These are phyloP conservation scores for Nasonia oneida DNA, from an alignment of 2,888 invertebrate genomes.

Conservation along the genomic window DNA sequence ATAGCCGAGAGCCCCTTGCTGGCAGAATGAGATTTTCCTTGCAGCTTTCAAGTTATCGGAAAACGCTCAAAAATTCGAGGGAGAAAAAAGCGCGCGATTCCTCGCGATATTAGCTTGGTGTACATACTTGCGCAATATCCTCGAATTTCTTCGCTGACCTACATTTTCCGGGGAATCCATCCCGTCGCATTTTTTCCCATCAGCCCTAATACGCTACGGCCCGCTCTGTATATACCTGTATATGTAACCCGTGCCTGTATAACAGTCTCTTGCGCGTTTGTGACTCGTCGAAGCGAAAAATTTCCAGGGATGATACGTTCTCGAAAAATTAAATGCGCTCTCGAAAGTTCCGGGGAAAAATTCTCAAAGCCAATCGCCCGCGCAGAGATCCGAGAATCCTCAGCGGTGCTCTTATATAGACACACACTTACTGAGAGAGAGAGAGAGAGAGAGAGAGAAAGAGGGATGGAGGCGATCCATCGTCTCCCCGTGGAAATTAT, in stretches of 20 bases:
- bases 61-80: not conserved
- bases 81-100: not conserved
- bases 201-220: not conserved
- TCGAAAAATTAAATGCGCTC: not conserved
- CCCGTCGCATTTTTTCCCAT: constrained; percentile 11
- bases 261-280: not conserved
- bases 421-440: not conserved
- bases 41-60: not conserved
- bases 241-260: not conserved
- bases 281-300: not conserved
- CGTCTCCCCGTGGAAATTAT: constrained; percentile 58
- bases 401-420: constrained; percentile 41
- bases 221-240: not conserved
- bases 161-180: not conserved
- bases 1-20: not conserved
- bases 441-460: constrained; percentile 45
- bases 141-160: not conserved
- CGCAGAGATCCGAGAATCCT: constrained; percentile 19
- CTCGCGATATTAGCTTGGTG: not conserved
- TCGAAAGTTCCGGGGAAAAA: not conserved
- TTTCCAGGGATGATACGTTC: not conserved
- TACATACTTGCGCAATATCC: not conserved
- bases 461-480: constrained; percentile 44
- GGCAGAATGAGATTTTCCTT: not conserved
- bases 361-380: constrained; percentile 7